These are phyloP conservation scores for Aphaenogaster ashmeadi DNA, from an alignment of 1,140 invertebrate species.

Conservation along the genomic window DNA sequence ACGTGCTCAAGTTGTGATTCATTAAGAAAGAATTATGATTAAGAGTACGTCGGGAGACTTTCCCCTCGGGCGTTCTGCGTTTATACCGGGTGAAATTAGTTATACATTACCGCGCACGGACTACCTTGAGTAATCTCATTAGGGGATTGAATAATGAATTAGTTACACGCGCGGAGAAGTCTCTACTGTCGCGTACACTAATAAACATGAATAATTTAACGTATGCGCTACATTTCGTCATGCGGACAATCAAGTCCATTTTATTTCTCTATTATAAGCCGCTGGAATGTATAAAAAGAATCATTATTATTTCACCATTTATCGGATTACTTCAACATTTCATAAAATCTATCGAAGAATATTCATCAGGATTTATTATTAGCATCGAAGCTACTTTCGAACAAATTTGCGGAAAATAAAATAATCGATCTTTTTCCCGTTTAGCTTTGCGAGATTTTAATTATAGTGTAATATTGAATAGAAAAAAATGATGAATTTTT, in stretches of 20 bases:
- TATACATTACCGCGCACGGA: conserved; percentile 42
- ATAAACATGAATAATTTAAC: conserved; percentile 59
- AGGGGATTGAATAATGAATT: conserved; percentile 64
- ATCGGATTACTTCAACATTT: conserved; percentile 1
- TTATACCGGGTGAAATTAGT: conserved; percentile 40
- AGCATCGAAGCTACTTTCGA: neutral
- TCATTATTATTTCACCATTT: conserved; percentile 9
- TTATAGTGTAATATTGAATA: neutral
- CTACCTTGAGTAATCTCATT: conserved; percentile 55
- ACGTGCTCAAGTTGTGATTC: conserved; percentile 6
- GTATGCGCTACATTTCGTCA: conserved; percentile 41
- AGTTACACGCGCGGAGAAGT: conserved; percentile 39
- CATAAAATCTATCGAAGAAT: neutral
- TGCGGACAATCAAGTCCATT: neutral
- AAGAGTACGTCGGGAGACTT: conserved; percentile 6
- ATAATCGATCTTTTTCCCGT: neutral
- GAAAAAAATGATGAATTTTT: neutral
- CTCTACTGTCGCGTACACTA: conserved; percentile 23
- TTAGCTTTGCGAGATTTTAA: neutral
- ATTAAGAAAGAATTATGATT: conserved; percentile 49
- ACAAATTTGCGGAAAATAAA: neutral
- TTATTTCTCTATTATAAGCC: neutral
- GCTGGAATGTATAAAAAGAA: neutral
- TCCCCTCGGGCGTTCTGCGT: neutral
- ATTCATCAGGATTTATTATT: neutral